Conservation (phyloP, 1,140 invertebrate genomes). For the Microplitis mediator region DNA sequence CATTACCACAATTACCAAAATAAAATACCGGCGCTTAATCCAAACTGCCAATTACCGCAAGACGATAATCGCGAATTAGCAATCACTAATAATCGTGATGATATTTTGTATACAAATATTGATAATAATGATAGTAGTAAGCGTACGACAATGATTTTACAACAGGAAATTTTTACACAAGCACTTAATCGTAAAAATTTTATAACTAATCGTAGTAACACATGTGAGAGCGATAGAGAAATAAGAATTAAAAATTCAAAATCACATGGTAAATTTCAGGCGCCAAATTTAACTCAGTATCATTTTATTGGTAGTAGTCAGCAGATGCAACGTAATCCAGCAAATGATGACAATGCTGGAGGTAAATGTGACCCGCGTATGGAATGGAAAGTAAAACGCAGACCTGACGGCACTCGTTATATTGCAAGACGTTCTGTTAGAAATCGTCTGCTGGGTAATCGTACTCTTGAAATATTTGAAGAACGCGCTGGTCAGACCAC, state of each 20-base stretch:
- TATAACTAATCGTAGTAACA: conserved; percentile 23
- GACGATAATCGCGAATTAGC: conserved; percentile 24
- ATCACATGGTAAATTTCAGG: conserved; percentile 58
- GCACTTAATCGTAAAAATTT: conserved; percentile 58
- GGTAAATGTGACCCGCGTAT: conserved; percentile 63
- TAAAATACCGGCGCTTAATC: neutral
- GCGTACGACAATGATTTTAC: conserved; percentile 68
- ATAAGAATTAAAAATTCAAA: conserved; percentile 44
- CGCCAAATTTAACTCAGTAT: conserved; percentile 67
- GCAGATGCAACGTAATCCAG: conserved; percentile 56
- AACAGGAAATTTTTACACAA: conserved; percentile 74
- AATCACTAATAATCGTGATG: conserved; percentile 47
- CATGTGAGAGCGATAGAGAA: conserved; percentile 29
- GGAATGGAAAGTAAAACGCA: conserved; percentile 82
- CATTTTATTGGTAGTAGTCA: conserved; percentile 68
- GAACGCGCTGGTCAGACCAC: conserved; percentile 77
- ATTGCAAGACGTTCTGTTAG: conserved; percentile 76
- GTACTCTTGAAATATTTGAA: conserved; percentile 72
- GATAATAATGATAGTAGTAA: conserved; percentile 70
- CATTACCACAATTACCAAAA: conserved; percentile 40
- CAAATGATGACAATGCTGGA: conserved; percentile 47
- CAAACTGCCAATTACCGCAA: neutral
- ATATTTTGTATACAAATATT: conserved; percentile 76
- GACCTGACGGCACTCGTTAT: conserved; percentile 80
- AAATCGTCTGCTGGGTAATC: conserved; percentile 72